A percentile compares a stretch with the other conserved stretches of the same genome.
Conservation (phyloP, 2,113 vertebrate species). For the Podiceps cristatus region DNA sequence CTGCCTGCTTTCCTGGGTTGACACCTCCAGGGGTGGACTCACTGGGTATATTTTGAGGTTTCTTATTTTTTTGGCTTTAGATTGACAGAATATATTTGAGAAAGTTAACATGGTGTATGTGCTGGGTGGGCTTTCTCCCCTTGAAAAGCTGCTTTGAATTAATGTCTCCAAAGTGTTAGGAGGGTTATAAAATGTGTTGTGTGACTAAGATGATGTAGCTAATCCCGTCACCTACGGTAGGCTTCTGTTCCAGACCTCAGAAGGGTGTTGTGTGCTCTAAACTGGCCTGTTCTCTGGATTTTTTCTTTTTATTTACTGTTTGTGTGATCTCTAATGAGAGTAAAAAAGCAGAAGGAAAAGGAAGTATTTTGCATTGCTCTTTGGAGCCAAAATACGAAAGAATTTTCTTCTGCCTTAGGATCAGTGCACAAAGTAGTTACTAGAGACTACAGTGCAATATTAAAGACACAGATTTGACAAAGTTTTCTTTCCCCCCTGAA, state of each 20-base stretch:
- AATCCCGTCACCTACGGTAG: fast-evolving
- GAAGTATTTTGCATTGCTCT: not conserved
- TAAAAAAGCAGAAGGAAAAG: not conserved
- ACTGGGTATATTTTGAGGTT: not conserved
- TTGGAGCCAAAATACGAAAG: not conserved
- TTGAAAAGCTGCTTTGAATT: not conserved
- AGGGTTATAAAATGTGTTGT: not conserved
- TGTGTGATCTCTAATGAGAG: not conserved
- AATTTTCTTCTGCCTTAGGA: not conserved
- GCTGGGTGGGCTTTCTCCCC: not conserved
- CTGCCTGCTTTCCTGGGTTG: not conserved
- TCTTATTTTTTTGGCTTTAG: not conserved
- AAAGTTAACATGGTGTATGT: not conserved
- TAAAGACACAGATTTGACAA: not conserved
- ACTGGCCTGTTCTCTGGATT: not conserved
- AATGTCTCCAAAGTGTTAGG: fast-evolving
- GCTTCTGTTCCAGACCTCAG: not conserved
- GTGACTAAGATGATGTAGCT: not conserved
- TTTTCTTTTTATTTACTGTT: no score
- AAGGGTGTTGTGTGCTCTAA: not conserved
- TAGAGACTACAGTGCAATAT: not conserved
- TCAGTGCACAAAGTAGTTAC: not conserved
- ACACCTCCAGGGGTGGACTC: not conserved
- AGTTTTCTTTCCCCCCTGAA: not conserved
- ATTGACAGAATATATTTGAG: fast-evolving